A percentile compares a stretch with the other conserved stretches of the same genome.
These are phyloP conservation scores for Falco columbarius DNA, from an alignment of 2,797 vertebrate genomes.

Conservation along the genomic window DNA sequence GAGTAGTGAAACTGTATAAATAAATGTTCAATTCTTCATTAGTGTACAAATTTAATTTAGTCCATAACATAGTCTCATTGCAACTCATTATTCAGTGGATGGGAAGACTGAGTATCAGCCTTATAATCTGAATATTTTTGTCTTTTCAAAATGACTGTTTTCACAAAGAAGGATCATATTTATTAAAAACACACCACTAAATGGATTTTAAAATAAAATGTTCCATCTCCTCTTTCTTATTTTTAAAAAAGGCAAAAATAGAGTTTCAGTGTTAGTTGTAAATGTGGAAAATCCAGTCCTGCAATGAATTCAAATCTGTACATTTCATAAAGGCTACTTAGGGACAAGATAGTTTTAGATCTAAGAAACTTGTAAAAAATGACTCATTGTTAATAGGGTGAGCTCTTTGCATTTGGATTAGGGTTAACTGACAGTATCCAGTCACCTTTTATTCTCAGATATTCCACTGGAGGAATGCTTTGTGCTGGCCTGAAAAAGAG, in stretches of 20 bases:
- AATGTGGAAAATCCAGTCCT: constrained; percentile 38
- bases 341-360: constrained; percentile 73
- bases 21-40: neutral
- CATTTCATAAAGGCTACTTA: constrained; percentile 66
- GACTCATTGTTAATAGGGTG: constrained; percentile 74
- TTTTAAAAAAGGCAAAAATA: constrained; percentile 17
- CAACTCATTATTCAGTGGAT: neutral
- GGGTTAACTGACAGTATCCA: constrained; percentile 73
- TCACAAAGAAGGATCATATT: neutral
- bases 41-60: neutral
- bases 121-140: neutral
- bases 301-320: constrained; percentile 48
- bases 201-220: constrained; percentile 9
- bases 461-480: constrained; percentile 65
- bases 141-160: neutral
- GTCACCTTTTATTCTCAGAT: constrained; percentile 68
- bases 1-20: neutral
- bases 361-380: constrained; percentile 69
- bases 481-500: constrained; percentile 67
- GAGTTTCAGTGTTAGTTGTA: neutral
- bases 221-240: neutral
- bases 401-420: constrained; percentile 79
- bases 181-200: constrained; percentile 33
- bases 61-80: neutral
- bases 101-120: neutral